phyloP scores from a whole-genome alignment of 2,888 invertebrate species.

The Hybos culiciformis region DNA sequence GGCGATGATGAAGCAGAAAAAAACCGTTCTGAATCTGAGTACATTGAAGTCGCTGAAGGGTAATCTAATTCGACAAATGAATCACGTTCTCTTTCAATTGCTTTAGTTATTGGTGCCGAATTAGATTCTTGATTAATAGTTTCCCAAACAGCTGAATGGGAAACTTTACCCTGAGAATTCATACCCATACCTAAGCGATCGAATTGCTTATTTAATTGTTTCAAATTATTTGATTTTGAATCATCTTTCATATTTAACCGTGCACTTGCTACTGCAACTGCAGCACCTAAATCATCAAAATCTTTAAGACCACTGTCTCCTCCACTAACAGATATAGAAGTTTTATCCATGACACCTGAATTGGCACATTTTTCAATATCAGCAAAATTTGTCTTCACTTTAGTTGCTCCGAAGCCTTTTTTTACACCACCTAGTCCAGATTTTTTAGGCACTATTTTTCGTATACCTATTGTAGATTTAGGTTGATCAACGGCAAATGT shows the following conservation, averaged over 20 bases:
- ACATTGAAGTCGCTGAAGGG: no score
- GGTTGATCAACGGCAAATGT: slow-evolving; percentile 30
- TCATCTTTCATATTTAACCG: slow-evolving; percentile 28
- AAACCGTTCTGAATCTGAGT: no score
- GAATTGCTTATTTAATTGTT: slow-evolving; percentile 33
- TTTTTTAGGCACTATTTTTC: slow-evolving; percentile 56
- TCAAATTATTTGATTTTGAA: slow-evolving; percentile 32
- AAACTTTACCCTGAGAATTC: no score
- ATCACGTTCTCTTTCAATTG: slow-evolving; percentile 8
- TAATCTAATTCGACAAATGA: no score
- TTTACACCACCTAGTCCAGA: slow-evolving; percentile 75
- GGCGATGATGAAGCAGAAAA: no score
- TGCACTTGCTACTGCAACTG: slow-evolving; percentile 12
- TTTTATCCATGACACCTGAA: slow-evolving; percentile 38
- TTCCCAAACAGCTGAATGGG: slow-evolving; percentile 32
- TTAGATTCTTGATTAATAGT: slow-evolving; percentile 18
- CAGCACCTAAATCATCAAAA: slow-evolving; percentile 10
- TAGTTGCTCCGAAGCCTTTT: slow-evolving; percentile 84
- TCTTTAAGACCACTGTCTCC: no score
- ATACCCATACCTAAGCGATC: no score
- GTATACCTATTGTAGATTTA: slow-evolving; percentile 56
- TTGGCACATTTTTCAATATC: slow-evolving; percentile 87
- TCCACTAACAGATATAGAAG: no score
- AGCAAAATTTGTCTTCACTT: slow-evolving; percentile 87
- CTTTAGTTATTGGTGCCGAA: slow-evolving; percentile 14